Conservation (phyloP, 2,888 invertebrate genomes). For the Drosophila formosana region DNA sequence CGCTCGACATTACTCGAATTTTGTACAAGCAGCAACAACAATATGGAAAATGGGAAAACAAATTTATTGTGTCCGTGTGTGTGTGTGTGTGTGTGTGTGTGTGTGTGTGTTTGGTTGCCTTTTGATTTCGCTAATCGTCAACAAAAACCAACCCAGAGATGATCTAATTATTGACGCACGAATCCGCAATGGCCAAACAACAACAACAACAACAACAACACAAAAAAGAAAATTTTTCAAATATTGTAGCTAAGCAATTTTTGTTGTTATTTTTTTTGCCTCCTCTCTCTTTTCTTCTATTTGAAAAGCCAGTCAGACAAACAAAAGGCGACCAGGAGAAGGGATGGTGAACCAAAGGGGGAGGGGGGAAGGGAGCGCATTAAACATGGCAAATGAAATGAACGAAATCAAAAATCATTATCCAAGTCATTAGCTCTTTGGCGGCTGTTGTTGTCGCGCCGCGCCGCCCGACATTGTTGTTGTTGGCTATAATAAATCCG, state of each 20-base stretch:
- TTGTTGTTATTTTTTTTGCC: conserved; percentile 10
- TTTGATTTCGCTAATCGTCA: conserved; percentile 76
- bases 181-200: conserved; percentile 62
- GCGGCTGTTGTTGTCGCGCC: conserved; percentile 57
- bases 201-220: conserved; percentile 41
- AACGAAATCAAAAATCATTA: conserved; percentile 70
- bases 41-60: conserved; percentile 46
- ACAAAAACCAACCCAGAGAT: conserved; percentile 70
- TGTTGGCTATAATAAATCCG: conserved; percentile 41
- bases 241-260: conserved; percentile 37
- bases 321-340: background rate
- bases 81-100: conserved; percentile 14
- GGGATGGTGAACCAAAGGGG: background rate
- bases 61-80: conserved; percentile 26
- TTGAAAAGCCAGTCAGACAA: conserved; percentile 33
- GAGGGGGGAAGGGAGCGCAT: conserved; percentile 15
- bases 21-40: conserved; percentile 39
- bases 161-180: conserved; percentile 78
- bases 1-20: conserved; percentile 58
- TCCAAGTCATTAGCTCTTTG: conserved; percentile 75
- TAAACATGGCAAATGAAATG: conserved; percentile 59
- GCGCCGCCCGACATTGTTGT: conserved; percentile 20
- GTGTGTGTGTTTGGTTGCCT: conserved; percentile 51
- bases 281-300: conserved; percentile 1
- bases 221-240: conserved; percentile 35